Conservation (phyloP, 1,140 invertebrate genomes). For the Sitodiplosis mosellana region DNA sequence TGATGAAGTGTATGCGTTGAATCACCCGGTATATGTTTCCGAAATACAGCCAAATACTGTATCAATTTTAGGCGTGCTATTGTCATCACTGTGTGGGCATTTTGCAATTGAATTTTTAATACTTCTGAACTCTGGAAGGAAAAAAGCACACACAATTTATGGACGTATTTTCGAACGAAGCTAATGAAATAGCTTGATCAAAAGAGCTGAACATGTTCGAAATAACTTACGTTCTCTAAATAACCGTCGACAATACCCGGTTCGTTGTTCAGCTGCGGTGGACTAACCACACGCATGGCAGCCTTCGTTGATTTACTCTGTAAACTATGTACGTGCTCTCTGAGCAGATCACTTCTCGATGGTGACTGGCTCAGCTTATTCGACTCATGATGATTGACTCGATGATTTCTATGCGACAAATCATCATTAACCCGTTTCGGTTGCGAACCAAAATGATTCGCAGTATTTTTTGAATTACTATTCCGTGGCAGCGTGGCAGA, state of each 20-base stretch:
- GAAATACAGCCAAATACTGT: constrained; percentile 21
- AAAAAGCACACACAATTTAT: background rate
- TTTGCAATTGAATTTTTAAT: constrained; percentile 22
- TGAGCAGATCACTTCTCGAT: background rate
- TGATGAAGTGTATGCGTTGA: constrained; percentile 16
- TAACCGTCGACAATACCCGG: constrained; percentile 18
- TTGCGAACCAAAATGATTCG: too few species aligned
- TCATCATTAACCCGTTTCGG: background rate
- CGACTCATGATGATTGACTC: background rate
- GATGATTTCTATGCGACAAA: background rate
- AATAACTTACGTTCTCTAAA: constrained; percentile 13
- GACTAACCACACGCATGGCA: constrained; percentile 12
- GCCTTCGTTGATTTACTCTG: constrained; percentile 16
- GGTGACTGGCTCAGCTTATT: constrained; percentile 1
- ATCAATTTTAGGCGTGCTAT: constrained; percentile 22
- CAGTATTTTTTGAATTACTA: background rate
- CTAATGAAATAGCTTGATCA: background rate
- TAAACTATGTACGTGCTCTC: constrained; percentile 11
- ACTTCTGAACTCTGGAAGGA: constrained; percentile 21
- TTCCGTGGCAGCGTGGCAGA: background rate
- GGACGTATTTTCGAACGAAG: background rate
- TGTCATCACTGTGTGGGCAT: constrained; percentile 24
- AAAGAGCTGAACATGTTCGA: constrained; percentile 1
- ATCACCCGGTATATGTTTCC: constrained; percentile 13
- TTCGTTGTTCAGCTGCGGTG: constrained; percentile 7